These are phyloP conservation scores for Trichopoda pennipes DNA, from an alignment of 2,888 invertebrate species.

Conservation along the genomic window DNA sequence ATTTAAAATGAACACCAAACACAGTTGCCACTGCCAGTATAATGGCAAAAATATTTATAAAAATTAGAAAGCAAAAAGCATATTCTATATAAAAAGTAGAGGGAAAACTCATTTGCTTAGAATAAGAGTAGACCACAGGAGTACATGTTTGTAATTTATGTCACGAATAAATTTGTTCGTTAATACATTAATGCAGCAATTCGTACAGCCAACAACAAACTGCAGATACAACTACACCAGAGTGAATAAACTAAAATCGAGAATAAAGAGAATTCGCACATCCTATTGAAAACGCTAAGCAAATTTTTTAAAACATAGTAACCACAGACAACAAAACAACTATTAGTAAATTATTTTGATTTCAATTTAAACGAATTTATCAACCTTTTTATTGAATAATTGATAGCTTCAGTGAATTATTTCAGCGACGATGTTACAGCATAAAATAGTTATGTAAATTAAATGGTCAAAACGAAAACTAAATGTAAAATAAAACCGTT, in stretches of 20 bases:
- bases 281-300: constrained; percentile 18
- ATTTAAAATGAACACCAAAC: constrained; percentile 42
- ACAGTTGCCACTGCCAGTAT: constrained; percentile 38
- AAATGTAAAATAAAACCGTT: constrained; percentile 6
- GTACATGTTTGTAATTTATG: constrained; percentile 29
- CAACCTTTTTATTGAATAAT: constrained; percentile 37
- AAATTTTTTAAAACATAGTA: not conserved
- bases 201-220: not conserved
- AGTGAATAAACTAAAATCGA: not conserved
- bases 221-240: constrained; percentile 8
- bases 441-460: constrained; percentile 45
- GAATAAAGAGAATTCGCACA: constrained; percentile 29
- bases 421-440: constrained; percentile 13
- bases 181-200: not conserved
- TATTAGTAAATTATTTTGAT: not conserved
- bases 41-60: constrained; percentile 39
- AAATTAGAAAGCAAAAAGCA: constrained; percentile 28
- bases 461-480: constrained; percentile 32
- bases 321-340: not conserved
- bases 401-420: constrained; percentile 21
- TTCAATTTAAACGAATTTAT: constrained; percentile 26
- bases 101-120: constrained; percentile 47
- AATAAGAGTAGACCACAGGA: constrained; percentile 25
- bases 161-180: constrained; percentile 14
- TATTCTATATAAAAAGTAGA: constrained; percentile 16